phyloP scores from a whole-genome alignment of 2,797 vertebrate species.

The Sebastes miniatus region DNA sequence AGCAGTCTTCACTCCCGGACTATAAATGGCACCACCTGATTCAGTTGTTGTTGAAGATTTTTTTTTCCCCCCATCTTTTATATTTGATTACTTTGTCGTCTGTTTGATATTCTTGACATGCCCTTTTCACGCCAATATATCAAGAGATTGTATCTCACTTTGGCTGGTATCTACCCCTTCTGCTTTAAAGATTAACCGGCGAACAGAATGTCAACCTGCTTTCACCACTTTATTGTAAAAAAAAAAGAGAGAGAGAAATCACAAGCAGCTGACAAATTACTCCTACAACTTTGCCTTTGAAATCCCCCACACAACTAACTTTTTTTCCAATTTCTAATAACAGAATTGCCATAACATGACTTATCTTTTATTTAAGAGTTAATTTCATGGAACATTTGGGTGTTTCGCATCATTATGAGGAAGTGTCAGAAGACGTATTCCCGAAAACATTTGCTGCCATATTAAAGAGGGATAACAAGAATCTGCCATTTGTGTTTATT shows the following conservation, averaged over 20 bases:
- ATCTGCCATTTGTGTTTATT: slow-evolving; percentile 59
- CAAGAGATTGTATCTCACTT: slow-evolving; percentile 56
- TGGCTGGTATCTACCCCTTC: slow-evolving; percentile 49
- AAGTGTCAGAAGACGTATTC: slow-evolving; percentile 37
- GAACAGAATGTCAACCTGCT: slow-evolving; percentile 69
- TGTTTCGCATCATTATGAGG: slow-evolving; percentile 33
- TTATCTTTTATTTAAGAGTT: slow-evolving; percentile 71
- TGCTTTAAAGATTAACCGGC: slow-evolving; percentile 68
- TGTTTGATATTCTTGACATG: slow-evolving; percentile 71
- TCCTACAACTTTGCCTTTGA: slow-evolving; percentile 44
- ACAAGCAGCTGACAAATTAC: slow-evolving; percentile 27
- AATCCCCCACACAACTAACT: background rate
- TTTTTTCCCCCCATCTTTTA: slow-evolving; percentile 23
- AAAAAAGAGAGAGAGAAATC: background rate
- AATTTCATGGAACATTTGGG: slow-evolving; percentile 67
- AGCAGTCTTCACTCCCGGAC: background rate
- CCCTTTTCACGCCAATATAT: slow-evolving; percentile 71
- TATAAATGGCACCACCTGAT: slow-evolving; percentile 43
- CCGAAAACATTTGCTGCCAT: slow-evolving; percentile 32
- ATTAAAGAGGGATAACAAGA: slow-evolving; percentile 55
- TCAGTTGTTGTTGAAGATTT: slow-evolving; percentile 27
- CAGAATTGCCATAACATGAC: slow-evolving; percentile 42
- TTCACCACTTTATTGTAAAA: slow-evolving; percentile 32
- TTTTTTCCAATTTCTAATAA: slow-evolving; percentile 33
- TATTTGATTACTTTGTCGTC: slow-evolving; percentile 58